A percentile compares a stretch with the other conserved stretches of the same genome.
phyloP scores from a whole-genome alignment of 2,113 vertebrate species.

The Panthera tigris region DNA sequence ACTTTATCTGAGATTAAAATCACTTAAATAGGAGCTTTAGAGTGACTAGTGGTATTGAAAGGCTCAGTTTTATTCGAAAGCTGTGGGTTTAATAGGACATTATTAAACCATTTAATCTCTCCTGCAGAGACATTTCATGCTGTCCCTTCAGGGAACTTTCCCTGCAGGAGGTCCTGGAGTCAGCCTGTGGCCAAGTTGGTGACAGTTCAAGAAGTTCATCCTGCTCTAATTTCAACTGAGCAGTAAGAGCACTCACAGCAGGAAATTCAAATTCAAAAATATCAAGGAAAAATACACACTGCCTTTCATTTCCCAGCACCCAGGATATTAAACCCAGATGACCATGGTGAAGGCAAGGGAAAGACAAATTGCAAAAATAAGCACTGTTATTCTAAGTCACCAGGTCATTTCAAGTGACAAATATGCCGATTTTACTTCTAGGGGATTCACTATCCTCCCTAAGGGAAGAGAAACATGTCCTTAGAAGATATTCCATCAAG shows the following conservation, averaged over 20 bases:
- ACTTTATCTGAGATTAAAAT: conserved; percentile 61
- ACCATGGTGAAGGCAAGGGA: background rate
- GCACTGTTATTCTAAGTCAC: conserved; percentile 43
- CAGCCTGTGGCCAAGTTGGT: conserved; percentile 69
- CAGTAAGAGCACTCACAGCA: conserved; percentile 56
- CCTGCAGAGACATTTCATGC: conserved; percentile 75
- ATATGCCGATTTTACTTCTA: conserved; percentile 43
- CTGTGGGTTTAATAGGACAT: conserved; percentile 82
- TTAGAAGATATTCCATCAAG: background rate
- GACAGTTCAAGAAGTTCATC: conserved; percentile 71
- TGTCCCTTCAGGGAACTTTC: conserved; percentile 74
- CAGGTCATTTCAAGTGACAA: conserved; percentile 58
- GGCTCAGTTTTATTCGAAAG: conserved; percentile 81
- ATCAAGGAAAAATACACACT: conserved; percentile 59
- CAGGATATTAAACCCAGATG: conserved; percentile 64
- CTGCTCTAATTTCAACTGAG: conserved; percentile 68
- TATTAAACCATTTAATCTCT: conserved; percentile 85
- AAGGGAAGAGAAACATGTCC: background rate
- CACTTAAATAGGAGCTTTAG: conserved; percentile 50
- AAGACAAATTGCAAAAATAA: conserved; percentile 70
- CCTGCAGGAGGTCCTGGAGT: conserved; percentile 68
- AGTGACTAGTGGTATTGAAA: conserved; percentile 72
- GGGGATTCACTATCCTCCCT: background rate
- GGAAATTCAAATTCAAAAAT: conserved; percentile 66
- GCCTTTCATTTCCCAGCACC: conserved; percentile 56